Conservation (phyloP, 1,140 invertebrate species). For the Atta colombica region DNA sequence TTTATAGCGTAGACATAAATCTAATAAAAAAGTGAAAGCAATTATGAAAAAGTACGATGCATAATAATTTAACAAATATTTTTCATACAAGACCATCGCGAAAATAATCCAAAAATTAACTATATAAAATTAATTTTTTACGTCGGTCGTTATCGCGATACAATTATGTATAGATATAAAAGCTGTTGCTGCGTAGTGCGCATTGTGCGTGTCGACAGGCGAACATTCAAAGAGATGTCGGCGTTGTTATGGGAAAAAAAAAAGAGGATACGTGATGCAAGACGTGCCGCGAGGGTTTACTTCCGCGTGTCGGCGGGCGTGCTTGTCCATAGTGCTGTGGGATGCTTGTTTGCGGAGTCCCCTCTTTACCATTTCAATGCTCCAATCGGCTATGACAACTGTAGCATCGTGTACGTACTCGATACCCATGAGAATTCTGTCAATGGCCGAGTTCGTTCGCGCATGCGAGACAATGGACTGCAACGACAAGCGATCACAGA, state of each 20-base stretch:
- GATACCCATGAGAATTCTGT: conserved; percentile 84
- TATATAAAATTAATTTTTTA: conserved; percentile 17
- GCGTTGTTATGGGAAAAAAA: conserved; percentile 36
- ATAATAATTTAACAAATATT: conserved; percentile 4
- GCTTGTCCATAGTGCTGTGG: conserved; percentile 70
- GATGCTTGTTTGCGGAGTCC: conserved; percentile 75
- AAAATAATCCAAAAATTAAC: not conserved
- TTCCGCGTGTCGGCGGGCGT: conserved; percentile 78
- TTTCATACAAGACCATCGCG: not conserved
- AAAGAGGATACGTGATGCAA: conserved; percentile 43
- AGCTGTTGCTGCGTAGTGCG: not conserved
- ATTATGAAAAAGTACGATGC: not conserved
- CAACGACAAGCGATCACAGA: not conserved
- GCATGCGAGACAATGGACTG: conserved; percentile 29
- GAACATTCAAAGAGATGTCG: conserved; percentile 31
- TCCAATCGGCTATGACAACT: conserved; percentile 80
- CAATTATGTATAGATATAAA: not conserved
- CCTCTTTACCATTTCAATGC: conserved; percentile 84
- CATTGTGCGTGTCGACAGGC: conserved; percentile 27
- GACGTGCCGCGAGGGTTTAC: conserved; percentile 52
- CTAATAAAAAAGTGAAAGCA: not conserved
- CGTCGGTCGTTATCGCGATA: not conserved
- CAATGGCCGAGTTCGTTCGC: conserved; percentile 46
- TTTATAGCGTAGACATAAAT: conserved; percentile 7
- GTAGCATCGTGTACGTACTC: conserved; percentile 76